These are phyloP conservation scores for Parelbella ahira DNA, from an alignment of 2,888 invertebrate genomes.

Conservation along the genomic window DNA sequence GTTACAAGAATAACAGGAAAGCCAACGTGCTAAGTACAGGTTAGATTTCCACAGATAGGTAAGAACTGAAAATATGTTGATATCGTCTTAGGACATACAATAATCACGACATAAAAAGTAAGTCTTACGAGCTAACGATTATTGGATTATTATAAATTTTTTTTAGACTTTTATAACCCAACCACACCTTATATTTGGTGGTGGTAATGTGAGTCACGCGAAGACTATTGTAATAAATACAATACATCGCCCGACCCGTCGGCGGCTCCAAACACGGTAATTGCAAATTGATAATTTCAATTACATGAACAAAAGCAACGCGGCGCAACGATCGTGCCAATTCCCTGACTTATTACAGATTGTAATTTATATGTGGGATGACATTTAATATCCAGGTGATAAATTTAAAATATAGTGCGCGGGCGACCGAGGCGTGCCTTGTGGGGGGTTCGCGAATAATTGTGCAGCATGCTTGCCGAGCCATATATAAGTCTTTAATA, in stretches of 20 bases:
- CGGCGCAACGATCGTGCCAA: slow-evolving; percentile 45
- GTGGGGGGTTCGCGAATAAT: slow-evolving; percentile 63
- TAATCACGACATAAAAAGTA: no score
- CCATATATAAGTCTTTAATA: slow-evolving; percentile 64
- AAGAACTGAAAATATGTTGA: no score
- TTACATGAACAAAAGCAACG: slow-evolving; percentile 47
- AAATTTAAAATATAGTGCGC: slow-evolving; percentile 52
- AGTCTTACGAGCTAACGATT: no score
- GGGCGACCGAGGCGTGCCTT: slow-evolving; percentile 39
- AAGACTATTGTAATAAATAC: slow-evolving; percentile 28
- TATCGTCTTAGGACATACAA: no score
- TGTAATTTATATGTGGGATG: slow-evolving; percentile 61
- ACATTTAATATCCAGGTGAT: slow-evolving; percentile 64
- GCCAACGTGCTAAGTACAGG: no score
- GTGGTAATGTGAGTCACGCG: slow-evolving; percentile 22
- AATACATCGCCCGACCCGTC: slow-evolving; percentile 30
- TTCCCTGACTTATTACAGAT: slow-evolving; percentile 46
- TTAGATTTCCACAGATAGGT: no score
- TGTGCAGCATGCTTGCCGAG: slow-evolving; percentile 38
- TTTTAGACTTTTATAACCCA: no score
- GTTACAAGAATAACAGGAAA: no score
- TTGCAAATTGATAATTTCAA: slow-evolving; percentile 50
- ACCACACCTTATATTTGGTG: background rate
- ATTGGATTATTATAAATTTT: no score
- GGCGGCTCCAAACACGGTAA: slow-evolving; percentile 37